Evolutionary conservation across 1,140 invertebrate species (phyloP), one percentile per base, ranked within the genome.

Genomic region (Eufriesea mexicana): DNA sequence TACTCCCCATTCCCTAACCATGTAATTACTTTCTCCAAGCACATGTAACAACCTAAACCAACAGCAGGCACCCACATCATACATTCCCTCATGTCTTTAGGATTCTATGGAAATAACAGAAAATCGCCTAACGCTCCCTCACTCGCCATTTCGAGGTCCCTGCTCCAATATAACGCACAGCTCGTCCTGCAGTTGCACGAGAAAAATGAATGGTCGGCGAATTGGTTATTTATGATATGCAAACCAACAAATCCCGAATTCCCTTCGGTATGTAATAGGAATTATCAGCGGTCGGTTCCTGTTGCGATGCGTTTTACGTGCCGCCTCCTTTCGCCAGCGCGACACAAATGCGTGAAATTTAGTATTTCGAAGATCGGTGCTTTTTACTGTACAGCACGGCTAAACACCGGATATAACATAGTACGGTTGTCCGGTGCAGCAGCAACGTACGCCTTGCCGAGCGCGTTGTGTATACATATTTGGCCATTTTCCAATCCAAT

Each of bases 401-500:
- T 88, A 88, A 88, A 88, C 62, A 78, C 72, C 47, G 25, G 57
- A 61, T 73, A 55, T 78, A 74, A 87, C 74, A 84, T 78, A 87
- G 87, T 28, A 70, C 35, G 68, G 66, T 49, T 59, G 45, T 51
- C 10, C 9, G 18, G 20, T 8, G 74, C 64, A 79, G 76, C 76
- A 79, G 64, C 75, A 79, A 77, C 72, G 83, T 66, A n/a, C n/a
- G n/a, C n/a, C n/a, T n/a, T n/a, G n/a, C n/a, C n/a, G n/a, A n/a
- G n/a, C n/a, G n/a, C n/a, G 71, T 28, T 57, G 87, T 88, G 85
- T 89, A 90, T 88, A 91, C 89, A 90, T 89, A 86, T 82, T 90
- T 92, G 91, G 91, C 91, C 68, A 68, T 55, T 70, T 79, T 90
- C 91, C 91, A 92, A 85, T 87, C 73, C 70, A 62, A 83, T 82